Evolutionary conservation across 2,113 vertebrate genomes (phyloP), one percentile per base, ranked within the genome.

Genomic region (Thryonomys swinderianus): DNA sequence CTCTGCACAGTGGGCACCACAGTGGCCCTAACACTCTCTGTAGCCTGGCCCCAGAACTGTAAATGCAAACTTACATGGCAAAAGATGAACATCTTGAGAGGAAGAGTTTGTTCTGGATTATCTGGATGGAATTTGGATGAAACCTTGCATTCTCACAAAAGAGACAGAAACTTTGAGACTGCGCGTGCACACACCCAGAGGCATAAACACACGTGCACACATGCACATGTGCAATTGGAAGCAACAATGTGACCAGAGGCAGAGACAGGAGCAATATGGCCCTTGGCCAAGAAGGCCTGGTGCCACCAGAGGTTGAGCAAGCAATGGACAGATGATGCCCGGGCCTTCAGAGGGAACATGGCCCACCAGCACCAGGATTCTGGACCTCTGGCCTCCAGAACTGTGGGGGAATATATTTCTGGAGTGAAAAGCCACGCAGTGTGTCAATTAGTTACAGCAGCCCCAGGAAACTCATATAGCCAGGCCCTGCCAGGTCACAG

Each of bases 241-340:
- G 53, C 40, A 45, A 80, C 73, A 30, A 21, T 0, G 3, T 71
- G 85, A 66, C 7, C 59, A n/a, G 66, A 64, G 40, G 20, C 67
- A 64, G 61, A 32, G 42, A 67, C 0, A 9, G n/a, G 21, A 69
- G 53, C 1, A 1, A 30, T 1, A 25, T 1, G 1, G 51, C n/a
- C 32, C 3, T 17, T 16, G 80, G 21, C 73, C 71, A 20, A 40
- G 42, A 66, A 34, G 3, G 16, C 42, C 73, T 8, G 6, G 61
- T 48, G 23, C 51, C 45, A 8, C 66, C 1, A 40, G 85, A 30
- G 45, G 21, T 40, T 2, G 4, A 30, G 30, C 76, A 13, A 89
- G 23, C 32, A 76, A 34, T 14, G 53, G 21, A 42, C n/a, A 6
- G 42, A 11, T 9, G n/a, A 25, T 37, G 20, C 2, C 21, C 9